Percentiles rank a stretch among this genome's conserved stretches.
phyloP scores from a whole-genome alignment of 2,888 invertebrate species.

The Drosophila flavopinicola region DNA sequence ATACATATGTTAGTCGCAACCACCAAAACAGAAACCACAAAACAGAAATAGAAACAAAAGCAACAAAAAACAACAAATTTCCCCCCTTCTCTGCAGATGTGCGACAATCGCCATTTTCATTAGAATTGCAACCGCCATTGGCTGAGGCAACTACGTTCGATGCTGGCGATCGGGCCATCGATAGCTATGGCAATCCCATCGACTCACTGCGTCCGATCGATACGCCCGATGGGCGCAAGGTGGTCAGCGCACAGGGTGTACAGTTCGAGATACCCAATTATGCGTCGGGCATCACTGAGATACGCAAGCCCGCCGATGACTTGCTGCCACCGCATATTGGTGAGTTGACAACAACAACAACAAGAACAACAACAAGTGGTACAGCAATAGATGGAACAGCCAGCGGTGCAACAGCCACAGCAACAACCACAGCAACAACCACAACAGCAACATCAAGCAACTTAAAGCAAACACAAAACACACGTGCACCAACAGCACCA shows the following conservation, averaged over 20 bases:
- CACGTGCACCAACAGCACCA: slow-evolving; percentile 10
- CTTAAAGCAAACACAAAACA: slow-evolving; percentile 31
- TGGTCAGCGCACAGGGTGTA: slow-evolving; percentile 81
- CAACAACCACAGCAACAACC: slow-evolving; percentile 6
- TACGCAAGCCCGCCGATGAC: slow-evolving; percentile 82
- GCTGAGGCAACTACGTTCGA: slow-evolving; percentile 60
- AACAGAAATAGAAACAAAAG: slow-evolving; percentile 25
- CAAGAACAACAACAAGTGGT: slow-evolving; percentile 19
- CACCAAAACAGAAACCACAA: slow-evolving; percentile 20
- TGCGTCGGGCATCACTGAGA: slow-evolving; percentile 84
- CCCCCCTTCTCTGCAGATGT: slow-evolving; percentile 81
- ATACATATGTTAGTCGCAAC: slow-evolving; percentile 25
- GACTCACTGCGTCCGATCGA: slow-evolving; percentile 80
- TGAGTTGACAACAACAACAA: slow-evolving; percentile 76
- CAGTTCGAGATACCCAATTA: slow-evolving; percentile 84
- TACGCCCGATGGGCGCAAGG: slow-evolving; percentile 83
- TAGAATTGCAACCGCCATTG: slow-evolving; percentile 82
- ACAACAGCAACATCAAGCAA: slow-evolving; percentile 19
- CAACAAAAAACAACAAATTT: slow-evolving; percentile 43
- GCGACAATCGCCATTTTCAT: slow-evolving; percentile 82
- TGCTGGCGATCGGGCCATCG: slow-evolving; percentile 65
- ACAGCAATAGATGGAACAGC: slow-evolving; percentile 17
- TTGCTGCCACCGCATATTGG: slow-evolving; percentile 84
- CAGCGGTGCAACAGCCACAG: slow-evolving; percentile 22
- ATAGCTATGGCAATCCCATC: slow-evolving; percentile 84